Conservation (phyloP, 2,113 vertebrate species). For the Protomyctophum bolini region DNA sequence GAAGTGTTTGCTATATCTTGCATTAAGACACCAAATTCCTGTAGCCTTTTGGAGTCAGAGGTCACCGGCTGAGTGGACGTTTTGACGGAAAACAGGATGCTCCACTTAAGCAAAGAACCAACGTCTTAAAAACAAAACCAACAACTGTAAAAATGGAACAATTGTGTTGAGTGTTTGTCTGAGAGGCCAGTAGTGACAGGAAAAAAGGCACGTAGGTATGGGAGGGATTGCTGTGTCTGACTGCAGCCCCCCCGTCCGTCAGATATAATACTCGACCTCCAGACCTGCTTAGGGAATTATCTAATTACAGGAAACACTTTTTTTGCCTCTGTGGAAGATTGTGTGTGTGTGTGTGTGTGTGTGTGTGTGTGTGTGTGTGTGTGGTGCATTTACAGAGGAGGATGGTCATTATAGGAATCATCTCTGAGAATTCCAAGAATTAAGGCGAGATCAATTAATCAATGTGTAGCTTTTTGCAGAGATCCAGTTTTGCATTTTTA, state of each 20-base stretch:
- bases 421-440: background rate
- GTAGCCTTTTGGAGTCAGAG: background rate
- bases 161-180: background rate
- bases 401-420: background rate
- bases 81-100: constrained; percentile 7
- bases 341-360: background rate
- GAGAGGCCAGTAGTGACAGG: background rate
- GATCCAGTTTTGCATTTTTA: no score
- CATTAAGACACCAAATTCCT: background rate
- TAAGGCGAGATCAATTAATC: no score
- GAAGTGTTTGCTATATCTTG: background rate
- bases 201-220: constrained; percentile 6
- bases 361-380: background rate
- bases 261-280: constrained; percentile 27
- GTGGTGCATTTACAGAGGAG: background rate
- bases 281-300: constrained; percentile 43
- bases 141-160: background rate
- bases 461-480: background rate
- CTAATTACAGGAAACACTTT: constrained; percentile 45
- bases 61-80: background rate
- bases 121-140: background rate
- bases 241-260: constrained; percentile 17
- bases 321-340: constrained; percentile 11
- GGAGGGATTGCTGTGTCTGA: constrained; percentile 2
- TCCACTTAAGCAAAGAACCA: background rate